Conservation (phyloP, 2,797 vertebrate genomes). For the Staurois parvus region DNA sequence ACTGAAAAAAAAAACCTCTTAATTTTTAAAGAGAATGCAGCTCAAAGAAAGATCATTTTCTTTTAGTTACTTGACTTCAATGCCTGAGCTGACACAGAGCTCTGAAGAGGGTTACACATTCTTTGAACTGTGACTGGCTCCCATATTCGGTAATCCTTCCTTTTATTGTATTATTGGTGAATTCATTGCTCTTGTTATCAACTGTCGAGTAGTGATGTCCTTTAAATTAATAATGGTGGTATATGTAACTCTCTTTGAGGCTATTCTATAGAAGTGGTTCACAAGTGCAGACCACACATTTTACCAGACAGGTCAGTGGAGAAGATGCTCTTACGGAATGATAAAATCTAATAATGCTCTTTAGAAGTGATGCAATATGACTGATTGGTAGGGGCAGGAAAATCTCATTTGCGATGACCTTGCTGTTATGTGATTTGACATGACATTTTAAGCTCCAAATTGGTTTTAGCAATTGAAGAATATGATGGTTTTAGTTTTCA, state of each 20-base stretch:
- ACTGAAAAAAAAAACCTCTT: not conserved
- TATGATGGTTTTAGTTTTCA: conserved; percentile 75
- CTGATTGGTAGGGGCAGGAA: conserved; percentile 80
- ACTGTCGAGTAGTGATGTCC: conserved; percentile 70
- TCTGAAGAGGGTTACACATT: conserved; percentile 24
- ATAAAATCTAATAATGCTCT: conserved; percentile 81
- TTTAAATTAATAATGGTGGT: conserved; percentile 78
- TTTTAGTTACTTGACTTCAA: conserved; percentile 17
- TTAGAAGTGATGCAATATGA: conserved; percentile 79
- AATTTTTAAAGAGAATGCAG: not conserved
- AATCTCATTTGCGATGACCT: conserved; percentile 81
- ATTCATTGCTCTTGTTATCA: conserved; percentile 72
- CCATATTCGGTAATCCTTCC: conserved; percentile 65
- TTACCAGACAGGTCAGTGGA: conserved; percentile 73
- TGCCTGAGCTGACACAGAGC: not conserved
- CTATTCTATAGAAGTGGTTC: conserved; percentile 74
- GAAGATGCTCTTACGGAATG: conserved; percentile 76
- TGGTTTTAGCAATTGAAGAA: conserved; percentile 81
- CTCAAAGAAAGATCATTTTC: conserved; percentile 30
- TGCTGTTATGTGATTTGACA: conserved; percentile 78
- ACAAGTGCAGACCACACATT: conserved; percentile 73
- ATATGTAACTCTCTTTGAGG: conserved; percentile 79
- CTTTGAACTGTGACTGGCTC: conserved; percentile 50
- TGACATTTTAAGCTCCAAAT: conserved; percentile 82
- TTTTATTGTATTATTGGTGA: conserved; percentile 73